Evolutionary conservation across 2,797 vertebrate species (phyloP).

Genomic region (Myotis planiceps): DNA sequence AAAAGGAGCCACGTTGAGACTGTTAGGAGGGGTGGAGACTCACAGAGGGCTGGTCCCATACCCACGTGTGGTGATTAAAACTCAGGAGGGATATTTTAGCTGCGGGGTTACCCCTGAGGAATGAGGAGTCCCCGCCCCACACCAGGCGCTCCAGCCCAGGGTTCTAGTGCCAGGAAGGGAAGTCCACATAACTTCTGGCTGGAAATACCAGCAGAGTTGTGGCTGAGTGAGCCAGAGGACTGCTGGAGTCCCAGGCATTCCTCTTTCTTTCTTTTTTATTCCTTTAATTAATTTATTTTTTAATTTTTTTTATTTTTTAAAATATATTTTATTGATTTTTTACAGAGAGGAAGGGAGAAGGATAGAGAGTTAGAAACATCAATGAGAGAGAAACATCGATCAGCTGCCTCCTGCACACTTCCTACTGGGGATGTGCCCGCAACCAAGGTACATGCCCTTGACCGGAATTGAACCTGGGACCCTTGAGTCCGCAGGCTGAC

Average conservation of each 20-base stretch:
- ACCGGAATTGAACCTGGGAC: too few species aligned
- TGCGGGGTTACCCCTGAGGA: background rate
- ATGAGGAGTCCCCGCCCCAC: too few species aligned
- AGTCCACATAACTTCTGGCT: background rate
- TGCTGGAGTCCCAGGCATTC: background rate
- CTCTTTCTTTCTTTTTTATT: background rate
- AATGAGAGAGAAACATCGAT: too few species aligned
- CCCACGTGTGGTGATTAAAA: background rate
- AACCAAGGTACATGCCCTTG: too few species aligned
- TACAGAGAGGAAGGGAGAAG: too few species aligned
- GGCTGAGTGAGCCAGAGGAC: background rate
- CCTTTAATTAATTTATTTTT: background rate
- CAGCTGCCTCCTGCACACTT: too few species aligned
- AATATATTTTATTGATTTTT: too few species aligned
- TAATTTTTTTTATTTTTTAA: too few species aligned
- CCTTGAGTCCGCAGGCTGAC: too few species aligned
- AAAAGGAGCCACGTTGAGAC: background rate
- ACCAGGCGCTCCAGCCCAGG: too few species aligned
- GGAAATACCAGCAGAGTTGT: background rate
- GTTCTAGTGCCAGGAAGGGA: background rate
- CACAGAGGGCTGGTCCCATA: background rate
- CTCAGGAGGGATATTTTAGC: background rate
- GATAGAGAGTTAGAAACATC: too few species aligned
- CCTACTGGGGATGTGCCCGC: too few species aligned
- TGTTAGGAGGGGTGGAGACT: background rate